Conservation (phyloP, 1,140 invertebrate genomes). For the Habropoda laboriosa region DNA sequence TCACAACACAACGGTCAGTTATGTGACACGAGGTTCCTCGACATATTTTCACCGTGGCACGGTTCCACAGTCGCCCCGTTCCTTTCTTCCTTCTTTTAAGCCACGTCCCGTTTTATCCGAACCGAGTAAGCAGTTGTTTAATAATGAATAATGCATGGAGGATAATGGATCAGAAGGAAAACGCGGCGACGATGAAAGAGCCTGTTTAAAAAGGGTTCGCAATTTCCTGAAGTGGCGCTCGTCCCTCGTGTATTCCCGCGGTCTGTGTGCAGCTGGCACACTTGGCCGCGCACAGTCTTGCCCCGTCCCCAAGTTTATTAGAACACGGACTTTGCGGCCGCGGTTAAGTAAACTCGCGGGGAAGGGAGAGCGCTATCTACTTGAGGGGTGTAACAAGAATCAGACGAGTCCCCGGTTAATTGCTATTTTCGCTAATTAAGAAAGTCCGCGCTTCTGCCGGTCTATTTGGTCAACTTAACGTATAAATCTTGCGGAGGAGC, state of each 20-base stretch:
- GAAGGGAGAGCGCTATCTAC: not conserved
- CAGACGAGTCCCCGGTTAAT: conserved; percentile 9
- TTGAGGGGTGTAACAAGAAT: conserved; percentile 29
- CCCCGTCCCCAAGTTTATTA: conserved; percentile 37
- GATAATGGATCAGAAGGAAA: conserved; percentile 54
- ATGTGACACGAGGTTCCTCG: not conserved
- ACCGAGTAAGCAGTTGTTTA: conserved; percentile 38
- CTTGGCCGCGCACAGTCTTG: conserved; percentile 31
- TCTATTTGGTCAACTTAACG: no score
- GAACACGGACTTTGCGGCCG: conserved; percentile 37
- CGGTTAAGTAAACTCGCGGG: conserved; percentile 24
- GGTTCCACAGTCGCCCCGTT: not conserved
- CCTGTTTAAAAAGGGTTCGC: conserved; percentile 55
- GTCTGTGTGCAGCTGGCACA: conserved; percentile 33
- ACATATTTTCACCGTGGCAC: not conserved
- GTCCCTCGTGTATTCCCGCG: conserved; percentile 25
- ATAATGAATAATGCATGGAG: conserved; percentile 52
- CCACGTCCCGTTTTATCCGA: conserved; percentile 6
- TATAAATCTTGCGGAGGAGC: no score
- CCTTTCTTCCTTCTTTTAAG: not conserved
- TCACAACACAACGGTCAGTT: not conserved
- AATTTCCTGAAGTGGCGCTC: conserved; percentile 52
- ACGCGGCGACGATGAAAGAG: conserved; percentile 47
- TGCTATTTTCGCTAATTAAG: conserved; percentile 1
- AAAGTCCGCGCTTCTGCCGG: not conserved